Base-by-base conservation (phyloP, 2,113 vertebrate species). In the Tinamus guttatus region DNA sequence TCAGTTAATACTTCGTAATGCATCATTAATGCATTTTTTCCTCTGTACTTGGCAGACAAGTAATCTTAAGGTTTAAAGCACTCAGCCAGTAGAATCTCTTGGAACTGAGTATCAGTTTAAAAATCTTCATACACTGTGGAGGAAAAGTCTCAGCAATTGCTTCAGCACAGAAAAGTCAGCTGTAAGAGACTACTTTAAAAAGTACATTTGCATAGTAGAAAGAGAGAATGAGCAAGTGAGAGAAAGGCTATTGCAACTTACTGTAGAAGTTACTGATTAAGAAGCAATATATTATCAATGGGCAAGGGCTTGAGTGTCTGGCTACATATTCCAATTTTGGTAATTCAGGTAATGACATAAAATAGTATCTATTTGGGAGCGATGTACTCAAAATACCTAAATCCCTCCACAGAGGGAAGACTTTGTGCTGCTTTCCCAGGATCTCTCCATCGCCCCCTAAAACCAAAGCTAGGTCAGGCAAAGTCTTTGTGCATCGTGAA, bases 11-110 rank as follows among this genome's bases (percentile, higher is more conserved):
- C 19, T 71, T 88, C 83, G 88, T 69, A 97, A 81, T 0, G 10
- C 83, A 88, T 75, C 83, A 68, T 86, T 86, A 92, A 90, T 64
- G 86, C n/a, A 12, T 81, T 49, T 69, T 88, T 88, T 63, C 75
- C 81, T 96, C 84, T 81, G 91, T 69, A 27, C 40, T 74, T 28
- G 22, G 59, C 10, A 85, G 59, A 54, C 83, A 67, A 0, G 0
- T 40, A 59, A 81, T 86, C 73, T 38, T 59, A 60, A 92, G 16
- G 45, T 71, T 95, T 88, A 95, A 76, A 94, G 80, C 56, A 54
- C 71, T 85, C 70, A 36, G 51, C 56, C 68, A 68, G 60, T 2
- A 63, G 16, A 81, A 64, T 65, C 80, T 81, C 88, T 38, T 86
- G 45, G 90, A 96, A 78, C 51, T 0, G 2, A 45, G 67, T 21